phyloP scores from a whole-genome alignment of 1,140 invertebrate species.

The Orius laevigatus region DNA sequence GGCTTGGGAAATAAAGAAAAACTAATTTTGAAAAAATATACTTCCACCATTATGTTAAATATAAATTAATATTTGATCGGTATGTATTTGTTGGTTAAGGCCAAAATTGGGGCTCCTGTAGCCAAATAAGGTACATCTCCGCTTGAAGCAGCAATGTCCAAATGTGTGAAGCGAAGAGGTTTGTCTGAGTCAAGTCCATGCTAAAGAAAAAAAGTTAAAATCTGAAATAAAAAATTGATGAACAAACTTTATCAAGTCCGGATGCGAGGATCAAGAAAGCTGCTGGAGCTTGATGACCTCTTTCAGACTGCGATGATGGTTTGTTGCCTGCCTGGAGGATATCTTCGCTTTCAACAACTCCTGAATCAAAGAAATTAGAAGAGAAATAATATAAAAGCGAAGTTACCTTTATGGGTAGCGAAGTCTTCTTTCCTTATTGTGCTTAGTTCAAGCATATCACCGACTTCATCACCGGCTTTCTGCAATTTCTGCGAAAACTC shows the following conservation, averaged over 20 bases:
- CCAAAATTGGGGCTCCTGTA: slow-evolving; percentile 62
- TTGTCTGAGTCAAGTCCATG: slow-evolving; percentile 48
- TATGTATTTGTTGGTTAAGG: slow-evolving; percentile 33
- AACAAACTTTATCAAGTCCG: slow-evolving; percentile 60
- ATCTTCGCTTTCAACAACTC: slow-evolving; percentile 64
- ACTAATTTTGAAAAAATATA: no score
- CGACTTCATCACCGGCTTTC: slow-evolving; percentile 52
- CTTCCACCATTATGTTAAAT: background rate
- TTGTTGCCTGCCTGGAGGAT: slow-evolving; percentile 59
- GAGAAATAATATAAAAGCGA: background rate
- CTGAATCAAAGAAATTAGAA: slow-evolving; percentile 1
- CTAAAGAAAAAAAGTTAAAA: slow-evolving; percentile 25
- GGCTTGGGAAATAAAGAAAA: no score
- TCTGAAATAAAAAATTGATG: slow-evolving; percentile 13
- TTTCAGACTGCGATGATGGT: slow-evolving; percentile 44
- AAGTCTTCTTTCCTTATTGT: slow-evolving; percentile 74
- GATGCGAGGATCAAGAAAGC: slow-evolving; percentile 79
- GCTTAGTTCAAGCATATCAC: slow-evolving; percentile 84
- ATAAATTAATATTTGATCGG: background rate
- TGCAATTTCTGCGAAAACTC: slow-evolving; percentile 48
- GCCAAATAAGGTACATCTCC: slow-evolving; percentile 59
- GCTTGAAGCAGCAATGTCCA: slow-evolving; percentile 72
- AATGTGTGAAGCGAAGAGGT: slow-evolving; percentile 65
- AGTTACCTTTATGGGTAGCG: slow-evolving; percentile 47
- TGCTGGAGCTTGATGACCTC: slow-evolving; percentile 67